Evolutionary conservation across 2,888 invertebrate species (phyloP).

Genomic region (Hofmannophila pseudospretella): DNA sequence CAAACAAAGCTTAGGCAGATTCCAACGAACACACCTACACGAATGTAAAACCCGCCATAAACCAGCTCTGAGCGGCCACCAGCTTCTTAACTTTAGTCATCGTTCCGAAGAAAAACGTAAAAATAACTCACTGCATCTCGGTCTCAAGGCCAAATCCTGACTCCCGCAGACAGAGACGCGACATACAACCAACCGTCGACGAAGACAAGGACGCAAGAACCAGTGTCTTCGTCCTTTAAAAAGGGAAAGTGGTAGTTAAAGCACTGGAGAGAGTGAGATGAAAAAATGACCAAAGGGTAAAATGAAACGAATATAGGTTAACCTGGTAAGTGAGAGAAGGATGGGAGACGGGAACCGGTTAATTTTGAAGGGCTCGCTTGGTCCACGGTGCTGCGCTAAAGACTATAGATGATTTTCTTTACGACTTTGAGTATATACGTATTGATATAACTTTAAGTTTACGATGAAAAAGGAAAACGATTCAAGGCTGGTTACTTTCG

Average conservation of each 20-base stretch:
- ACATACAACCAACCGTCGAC: conserved; percentile 16
- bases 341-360: conserved; percentile 60
- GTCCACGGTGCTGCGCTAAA: conserved; percentile 51
- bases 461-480: background rate
- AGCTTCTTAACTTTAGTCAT: conserved; percentile 71
- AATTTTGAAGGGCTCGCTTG: conserved; percentile 72
- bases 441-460: background rate
- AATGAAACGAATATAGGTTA: conserved; percentile 35
- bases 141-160: conserved; percentile 75
- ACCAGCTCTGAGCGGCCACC: conserved; percentile 32
- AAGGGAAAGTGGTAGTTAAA: conserved; percentile 74
- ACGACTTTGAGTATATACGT: conserved; percentile 59
- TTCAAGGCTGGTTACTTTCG: no score
- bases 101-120: conserved; percentile 63
- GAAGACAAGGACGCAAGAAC: conserved; percentile 28
- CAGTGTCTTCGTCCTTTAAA: conserved; percentile 75
- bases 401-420: conserved; percentile 50
- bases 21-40: conserved; percentile 9
- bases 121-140: conserved; percentile 69
- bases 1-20: conserved; percentile 2
- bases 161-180: conserved; percentile 40
- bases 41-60: conserved; percentile 16
- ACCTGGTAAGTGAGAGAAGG: conserved; percentile 26
- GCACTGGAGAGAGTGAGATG: conserved; percentile 72
- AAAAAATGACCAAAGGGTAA: conserved; percentile 67